Conservation (phyloP, 2,888 invertebrate genomes). For the Spilarctia lutea region DNA sequence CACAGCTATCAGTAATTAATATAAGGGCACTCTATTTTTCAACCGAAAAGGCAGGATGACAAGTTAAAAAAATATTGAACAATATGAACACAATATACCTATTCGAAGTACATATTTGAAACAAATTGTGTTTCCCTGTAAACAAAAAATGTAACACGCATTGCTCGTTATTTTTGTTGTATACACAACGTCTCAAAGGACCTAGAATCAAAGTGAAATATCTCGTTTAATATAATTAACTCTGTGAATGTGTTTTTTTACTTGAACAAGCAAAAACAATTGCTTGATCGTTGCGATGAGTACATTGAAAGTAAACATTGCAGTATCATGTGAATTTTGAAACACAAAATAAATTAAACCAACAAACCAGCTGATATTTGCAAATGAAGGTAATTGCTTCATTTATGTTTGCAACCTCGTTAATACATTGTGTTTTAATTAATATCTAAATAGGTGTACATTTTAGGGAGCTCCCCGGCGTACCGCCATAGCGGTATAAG, state of each 20-base stretch:
- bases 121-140: too few relatives aligned
- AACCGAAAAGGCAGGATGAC: too few relatives aligned
- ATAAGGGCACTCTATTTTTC: too few relatives aligned
- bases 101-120: too few relatives aligned
- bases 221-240: background rate
- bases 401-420: conserved; percentile 61
- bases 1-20: too few relatives aligned
- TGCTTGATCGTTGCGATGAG: background rate
- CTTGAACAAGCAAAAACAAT: background rate
- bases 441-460: conserved; percentile 65
- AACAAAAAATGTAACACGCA: too few relatives aligned
- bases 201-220: too few relatives aligned
- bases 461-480: conserved; percentile 37
- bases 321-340: conserved; percentile 1
- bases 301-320: background rate
- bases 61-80: too few relatives aligned
- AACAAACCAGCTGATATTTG: conserved; percentile 58
- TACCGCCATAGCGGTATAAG: conserved; percentile 21
- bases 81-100: too few relatives aligned
- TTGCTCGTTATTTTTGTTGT: too few relatives aligned
- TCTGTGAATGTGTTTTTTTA: background rate
- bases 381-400: conserved; percentile 64
- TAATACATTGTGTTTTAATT: conserved; percentile 68
- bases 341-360: conserved; percentile 51
- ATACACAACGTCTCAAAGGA: too few relatives aligned